These are phyloP conservation scores for Kradibia gibbosae DNA, from an alignment of 1,140 invertebrate species.

Conservation along the genomic window DNA sequence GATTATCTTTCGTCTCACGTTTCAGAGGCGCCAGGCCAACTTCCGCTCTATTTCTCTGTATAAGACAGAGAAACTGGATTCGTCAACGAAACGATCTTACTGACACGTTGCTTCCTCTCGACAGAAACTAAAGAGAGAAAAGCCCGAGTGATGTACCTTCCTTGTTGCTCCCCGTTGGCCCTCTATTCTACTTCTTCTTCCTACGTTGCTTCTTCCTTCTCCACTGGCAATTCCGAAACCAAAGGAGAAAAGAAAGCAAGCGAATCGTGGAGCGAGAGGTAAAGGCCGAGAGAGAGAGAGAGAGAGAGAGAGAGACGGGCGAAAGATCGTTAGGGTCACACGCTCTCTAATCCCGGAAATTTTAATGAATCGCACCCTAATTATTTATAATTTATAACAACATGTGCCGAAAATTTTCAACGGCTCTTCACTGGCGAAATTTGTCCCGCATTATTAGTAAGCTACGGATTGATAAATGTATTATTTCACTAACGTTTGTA, in stretches of 20 bases:
- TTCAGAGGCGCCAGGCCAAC: constrained; percentile 47
- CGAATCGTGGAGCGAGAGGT: not conserved
- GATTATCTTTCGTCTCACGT: not conserved
- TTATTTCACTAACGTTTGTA: not conserved
- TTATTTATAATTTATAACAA: constrained; percentile 69
- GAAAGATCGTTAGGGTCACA: constrained; percentile 56
- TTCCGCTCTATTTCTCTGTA: constrained; percentile 61
- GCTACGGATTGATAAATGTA: constrained; percentile 30
- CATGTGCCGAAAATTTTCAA: not conserved
- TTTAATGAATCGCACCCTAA: constrained; percentile 67
- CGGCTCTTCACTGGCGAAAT: not conserved
- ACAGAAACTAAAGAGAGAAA: constrained; percentile 47
- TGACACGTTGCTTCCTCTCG: constrained; percentile 67
- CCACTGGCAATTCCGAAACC: not conserved
- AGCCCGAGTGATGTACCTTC: constrained; percentile 26
- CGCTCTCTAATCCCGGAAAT: constrained; percentile 57
- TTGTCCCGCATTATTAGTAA: constrained; percentile 27
- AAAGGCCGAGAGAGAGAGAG: not conserved
- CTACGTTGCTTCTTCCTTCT: constrained; percentile 48
- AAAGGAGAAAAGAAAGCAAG: not conserved
- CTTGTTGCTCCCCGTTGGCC: constrained; percentile 35
- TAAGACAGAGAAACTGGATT: constrained; percentile 56
- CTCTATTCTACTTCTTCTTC: constrained; percentile 23
- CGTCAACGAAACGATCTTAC: constrained; percentile 72
- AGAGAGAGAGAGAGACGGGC: not conserved